Evolutionary conservation across 2,888 invertebrate species (phyloP).

Genomic region (Acrobasis consociella): DNA sequence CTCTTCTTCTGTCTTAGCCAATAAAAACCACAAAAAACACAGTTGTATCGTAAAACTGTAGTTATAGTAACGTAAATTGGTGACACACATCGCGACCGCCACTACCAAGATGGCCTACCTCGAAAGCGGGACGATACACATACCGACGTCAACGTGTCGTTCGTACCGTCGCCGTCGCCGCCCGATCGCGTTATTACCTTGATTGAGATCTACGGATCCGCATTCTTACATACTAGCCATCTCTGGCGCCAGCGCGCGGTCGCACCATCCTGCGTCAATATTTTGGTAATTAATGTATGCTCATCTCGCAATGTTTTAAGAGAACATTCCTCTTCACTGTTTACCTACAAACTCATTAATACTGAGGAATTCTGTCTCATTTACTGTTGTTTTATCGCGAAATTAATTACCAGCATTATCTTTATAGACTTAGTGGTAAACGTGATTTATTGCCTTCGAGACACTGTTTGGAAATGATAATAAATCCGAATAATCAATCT

Average conservation of each 20-base stretch:
- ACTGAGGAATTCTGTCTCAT: slow-evolving; percentile 33
- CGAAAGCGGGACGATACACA: slow-evolving; percentile 13
- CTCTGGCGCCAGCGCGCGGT: slow-evolving; percentile 63
- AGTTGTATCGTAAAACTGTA: slow-evolving; percentile 6
- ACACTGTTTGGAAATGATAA: slow-evolving; percentile 15
- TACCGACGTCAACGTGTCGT: slow-evolving; percentile 35
- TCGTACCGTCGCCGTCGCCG: slow-evolving; percentile 48
- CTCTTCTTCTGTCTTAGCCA: too few species aligned
- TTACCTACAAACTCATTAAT: slow-evolving; percentile 46
- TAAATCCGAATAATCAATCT: slow-evolving; percentile 18
- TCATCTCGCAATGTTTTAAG: slow-evolving; percentile 46
- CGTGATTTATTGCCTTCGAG: slow-evolving; percentile 25
- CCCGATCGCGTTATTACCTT: slow-evolving; percentile 68
- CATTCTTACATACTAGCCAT: slow-evolving; percentile 71
- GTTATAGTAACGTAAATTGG: slow-evolving; percentile 22
- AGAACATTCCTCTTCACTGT: slow-evolving; percentile 57
- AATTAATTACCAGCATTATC: slow-evolving; percentile 25
- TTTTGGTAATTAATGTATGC: slow-evolving; percentile 76
- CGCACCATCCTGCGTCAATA: slow-evolving; percentile 64
- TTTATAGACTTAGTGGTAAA: slow-evolving; percentile 26
- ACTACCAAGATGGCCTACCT: slow-evolving; percentile 34
- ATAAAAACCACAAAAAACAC: not conserved
- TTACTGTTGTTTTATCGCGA: slow-evolving; percentile 29
- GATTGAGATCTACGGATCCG: slow-evolving; percentile 77
- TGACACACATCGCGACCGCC: slow-evolving; percentile 22